These are phyloP conservation scores for Microcebus murinus DNA, from an alignment of 2,113 vertebrate genomes.

Conservation along the genomic window DNA sequence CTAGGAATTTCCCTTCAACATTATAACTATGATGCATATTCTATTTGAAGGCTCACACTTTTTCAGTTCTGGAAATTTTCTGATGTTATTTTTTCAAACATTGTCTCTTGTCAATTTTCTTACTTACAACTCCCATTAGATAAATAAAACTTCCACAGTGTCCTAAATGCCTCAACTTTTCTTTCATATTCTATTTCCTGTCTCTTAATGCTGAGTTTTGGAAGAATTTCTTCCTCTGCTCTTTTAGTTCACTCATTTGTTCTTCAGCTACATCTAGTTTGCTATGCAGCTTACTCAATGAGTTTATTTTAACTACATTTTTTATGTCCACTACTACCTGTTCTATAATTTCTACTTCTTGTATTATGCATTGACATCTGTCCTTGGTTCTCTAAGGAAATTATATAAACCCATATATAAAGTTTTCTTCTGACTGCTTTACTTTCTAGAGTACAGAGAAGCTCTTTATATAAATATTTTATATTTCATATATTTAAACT, in stretches of 20 bases:
- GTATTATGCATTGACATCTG: not conserved
- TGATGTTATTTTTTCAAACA: not conserved
- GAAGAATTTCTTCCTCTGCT: not conserved
- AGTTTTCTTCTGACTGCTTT: not conserved
- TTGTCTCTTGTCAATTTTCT: not conserved
- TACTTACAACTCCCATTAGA: not conserved
- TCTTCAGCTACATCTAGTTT: not conserved
- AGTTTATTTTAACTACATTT: not conserved
- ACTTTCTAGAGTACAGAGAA: not conserved
- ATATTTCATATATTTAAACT: not conserved
- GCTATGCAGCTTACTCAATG: not conserved
- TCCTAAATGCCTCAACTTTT: not conserved
- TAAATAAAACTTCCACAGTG: not conserved
- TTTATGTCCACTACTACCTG: not conserved
- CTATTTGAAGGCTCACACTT: not conserved
- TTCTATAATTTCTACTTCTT: not conserved
- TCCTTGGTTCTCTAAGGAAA: not conserved
- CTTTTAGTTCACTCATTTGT: not conserved
- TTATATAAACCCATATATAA: not conserved
- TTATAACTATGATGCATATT: not conserved
- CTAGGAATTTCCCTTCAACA: not conserved
- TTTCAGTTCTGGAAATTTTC: not conserved
- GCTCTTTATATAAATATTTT: not conserved
- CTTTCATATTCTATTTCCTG: not conserved
- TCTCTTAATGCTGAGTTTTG: not conserved